phyloP scores from a whole-genome alignment of 2,113 vertebrate species.

The Corythoichthys haematopterus region DNA sequence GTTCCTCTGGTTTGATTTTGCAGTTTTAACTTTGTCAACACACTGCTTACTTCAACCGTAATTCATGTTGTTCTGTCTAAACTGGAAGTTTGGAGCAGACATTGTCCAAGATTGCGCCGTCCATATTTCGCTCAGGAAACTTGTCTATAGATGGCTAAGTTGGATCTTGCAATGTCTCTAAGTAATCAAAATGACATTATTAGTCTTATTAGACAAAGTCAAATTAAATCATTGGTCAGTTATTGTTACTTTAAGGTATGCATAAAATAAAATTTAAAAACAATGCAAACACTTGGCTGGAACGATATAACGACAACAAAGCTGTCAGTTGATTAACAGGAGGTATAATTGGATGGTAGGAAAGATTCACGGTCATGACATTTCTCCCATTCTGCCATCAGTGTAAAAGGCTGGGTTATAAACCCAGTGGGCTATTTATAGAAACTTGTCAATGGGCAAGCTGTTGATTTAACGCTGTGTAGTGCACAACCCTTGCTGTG shows the following conservation, averaged over 20 bases:
- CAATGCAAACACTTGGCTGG: not conserved
- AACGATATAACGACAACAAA: slow-evolving; percentile 2
- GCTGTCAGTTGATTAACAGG: slow-evolving; percentile 20
- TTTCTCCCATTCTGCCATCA: slow-evolving; percentile 29
- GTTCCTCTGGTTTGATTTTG: too few relatives aligned
- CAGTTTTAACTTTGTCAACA: too few relatives aligned
- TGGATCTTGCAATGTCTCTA: not conserved
- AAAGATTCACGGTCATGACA: slow-evolving; percentile 12
- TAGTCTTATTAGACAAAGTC: not conserved
- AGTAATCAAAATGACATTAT: not conserved
- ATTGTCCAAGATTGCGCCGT: too few relatives aligned
- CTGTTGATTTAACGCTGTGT: slow-evolving; percentile 46
- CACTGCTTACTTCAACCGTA: too few relatives aligned
- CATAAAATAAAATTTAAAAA: not conserved
- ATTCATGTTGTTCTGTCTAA: too few relatives aligned
- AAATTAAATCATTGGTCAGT: not conserved
- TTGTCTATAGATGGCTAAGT: not conserved
- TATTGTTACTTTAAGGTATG: not conserved
- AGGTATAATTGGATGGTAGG: slow-evolving; percentile 20
- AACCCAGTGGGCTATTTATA: slow-evolving; percentile 59
- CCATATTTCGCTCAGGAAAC: too few relatives aligned
- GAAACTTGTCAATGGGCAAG: slow-evolving; percentile 45
- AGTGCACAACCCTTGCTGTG: slow-evolving; percentile 21
- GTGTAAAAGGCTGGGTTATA: slow-evolving; percentile 35
- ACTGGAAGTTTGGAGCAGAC: too few relatives aligned